Percentiles rank a stretch among this genome's conserved stretches.
Conservation (phyloP, 2,888 invertebrate genomes). For the Keiferia lycopersicella region DNA sequence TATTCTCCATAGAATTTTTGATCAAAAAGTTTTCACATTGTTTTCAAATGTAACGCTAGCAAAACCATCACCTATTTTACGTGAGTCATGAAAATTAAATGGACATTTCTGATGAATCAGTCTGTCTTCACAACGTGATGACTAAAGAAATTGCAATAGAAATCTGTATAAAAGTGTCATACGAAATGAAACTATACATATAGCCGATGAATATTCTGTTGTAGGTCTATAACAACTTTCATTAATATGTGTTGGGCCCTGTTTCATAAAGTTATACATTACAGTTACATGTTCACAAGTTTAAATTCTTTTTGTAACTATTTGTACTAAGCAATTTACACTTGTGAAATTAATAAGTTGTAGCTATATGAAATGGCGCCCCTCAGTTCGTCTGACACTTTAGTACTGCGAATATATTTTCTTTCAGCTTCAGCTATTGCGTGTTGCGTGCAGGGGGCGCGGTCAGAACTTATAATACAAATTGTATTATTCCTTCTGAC, state of each 20-base stretch:
- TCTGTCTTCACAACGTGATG: conserved; percentile 18
- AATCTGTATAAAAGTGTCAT: conserved; percentile 56
- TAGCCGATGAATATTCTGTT: not conserved
- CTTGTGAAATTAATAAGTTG: not conserved
- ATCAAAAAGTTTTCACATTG: too few species aligned
- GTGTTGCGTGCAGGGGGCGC: conserved; percentile 31
- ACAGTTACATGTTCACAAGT: conserved; percentile 11
- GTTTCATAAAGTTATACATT: conserved; percentile 7
- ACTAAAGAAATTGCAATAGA: conserved; percentile 18
- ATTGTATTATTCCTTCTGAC: conserved; percentile 74
- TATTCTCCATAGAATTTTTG: too few species aligned
- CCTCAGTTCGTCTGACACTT: conserved; percentile 60
- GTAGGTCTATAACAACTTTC: not conserved
- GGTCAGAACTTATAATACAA: conserved; percentile 75
- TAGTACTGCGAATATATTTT: conserved; percentile 65
- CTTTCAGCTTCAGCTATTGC: conserved; percentile 75
- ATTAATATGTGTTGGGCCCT: conserved; percentile 26
- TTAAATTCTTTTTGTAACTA: not conserved
- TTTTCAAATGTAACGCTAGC: too few species aligned
- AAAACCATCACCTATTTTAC: too few species aligned
- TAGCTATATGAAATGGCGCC: conserved; percentile 9
- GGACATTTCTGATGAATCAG: not conserved
- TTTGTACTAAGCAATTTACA: not conserved
- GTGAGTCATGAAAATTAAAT: not conserved
- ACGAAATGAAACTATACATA: conserved; percentile 46